Conservation (phyloP, 2,113 vertebrate genomes). For the Eonycteris spelaea region DNA sequence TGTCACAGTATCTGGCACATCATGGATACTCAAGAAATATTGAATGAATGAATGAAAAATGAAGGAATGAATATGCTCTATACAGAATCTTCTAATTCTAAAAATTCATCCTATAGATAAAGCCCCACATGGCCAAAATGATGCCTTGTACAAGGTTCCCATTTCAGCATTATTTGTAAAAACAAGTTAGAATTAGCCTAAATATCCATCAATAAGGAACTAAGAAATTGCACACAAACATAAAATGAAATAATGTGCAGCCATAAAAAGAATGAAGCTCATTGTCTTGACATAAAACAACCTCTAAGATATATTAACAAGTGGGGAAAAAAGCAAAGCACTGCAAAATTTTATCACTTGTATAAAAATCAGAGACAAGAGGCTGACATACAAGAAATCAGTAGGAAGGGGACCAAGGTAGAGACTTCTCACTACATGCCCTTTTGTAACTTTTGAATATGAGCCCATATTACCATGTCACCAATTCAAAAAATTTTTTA, state of each 20-base stretch:
- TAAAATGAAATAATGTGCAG: neutral
- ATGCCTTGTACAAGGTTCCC: neutral
- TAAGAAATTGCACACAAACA: neutral
- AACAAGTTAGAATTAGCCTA: neutral
- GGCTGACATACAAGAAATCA: neutral
- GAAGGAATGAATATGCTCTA: constrained; percentile 16
- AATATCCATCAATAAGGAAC: neutral
- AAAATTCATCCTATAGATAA: neutral
- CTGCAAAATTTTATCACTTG: neutral
- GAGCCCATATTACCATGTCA: neutral
- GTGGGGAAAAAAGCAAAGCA: neutral
- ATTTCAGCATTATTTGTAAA: constrained; percentile 27
- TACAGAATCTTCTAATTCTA: neutral
- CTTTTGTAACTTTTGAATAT: neutral
- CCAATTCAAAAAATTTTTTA: neutral
- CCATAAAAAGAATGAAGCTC: neutral
- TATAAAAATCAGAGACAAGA: neutral
- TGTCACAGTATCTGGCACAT: constrained; percentile 52
- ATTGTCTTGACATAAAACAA: neutral
- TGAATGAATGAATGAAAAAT: constrained; percentile 26
- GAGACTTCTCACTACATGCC: neutral
- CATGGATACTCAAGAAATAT: constrained; percentile 56
- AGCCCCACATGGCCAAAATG: neutral
- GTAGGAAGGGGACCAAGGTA: neutral
- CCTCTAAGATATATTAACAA: neutral